Base-by-base conservation (phyloP, 2,797 vertebrate genomes). In the Bothrops alternatus region DNA sequence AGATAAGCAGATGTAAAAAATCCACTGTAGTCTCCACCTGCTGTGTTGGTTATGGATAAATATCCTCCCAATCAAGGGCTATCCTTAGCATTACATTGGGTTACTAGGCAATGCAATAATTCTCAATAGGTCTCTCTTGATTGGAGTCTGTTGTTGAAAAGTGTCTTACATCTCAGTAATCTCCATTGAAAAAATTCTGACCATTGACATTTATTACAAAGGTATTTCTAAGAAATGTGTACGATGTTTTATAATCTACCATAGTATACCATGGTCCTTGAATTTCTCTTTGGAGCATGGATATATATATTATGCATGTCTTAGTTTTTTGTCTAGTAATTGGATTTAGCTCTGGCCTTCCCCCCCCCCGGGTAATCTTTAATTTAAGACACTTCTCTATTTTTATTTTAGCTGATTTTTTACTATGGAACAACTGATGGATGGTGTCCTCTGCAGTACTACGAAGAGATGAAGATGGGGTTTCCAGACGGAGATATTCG, bases 391-490 rank as follows among this genome's bases (percentile, higher is more conserved):
- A 89, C 6, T 89, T 32, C 63, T 94, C 11, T 88, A 69, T 96
- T 96, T 92, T 95, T 37, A 47, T 93, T 97, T 87, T 94, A 99
- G 99, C 98, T 99, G 28, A 98, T 98, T 82, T 99, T 99, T 97
- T 99, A 99, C 95, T 99, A 99, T 18, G 99, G 99, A 55, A 96
- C 97, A 2, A 92, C 93, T 57, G 99, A 99, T 95, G 94, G 92
- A 91, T 99, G 99, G 99, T 99, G 99, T 91, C 99, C 99, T 0
- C 96, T 97, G 65, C 95, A 97, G 73, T 99, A 98, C 95, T 99
- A 98, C 14, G 97, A 98, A 18, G 98, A 99, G 94, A 98, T 99
- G 93, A 98, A 98, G 95, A 97, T 95, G 96, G 98, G 98, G 95
- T 99, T 99, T 95, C 99, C 99, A 0, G 96, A 96, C 0, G 99